Evolutionary conservation across 2,797 vertebrate genomes (phyloP), one percentile per base, ranked within the genome.

Genomic region (Semotilus atromaculatus): DNA sequence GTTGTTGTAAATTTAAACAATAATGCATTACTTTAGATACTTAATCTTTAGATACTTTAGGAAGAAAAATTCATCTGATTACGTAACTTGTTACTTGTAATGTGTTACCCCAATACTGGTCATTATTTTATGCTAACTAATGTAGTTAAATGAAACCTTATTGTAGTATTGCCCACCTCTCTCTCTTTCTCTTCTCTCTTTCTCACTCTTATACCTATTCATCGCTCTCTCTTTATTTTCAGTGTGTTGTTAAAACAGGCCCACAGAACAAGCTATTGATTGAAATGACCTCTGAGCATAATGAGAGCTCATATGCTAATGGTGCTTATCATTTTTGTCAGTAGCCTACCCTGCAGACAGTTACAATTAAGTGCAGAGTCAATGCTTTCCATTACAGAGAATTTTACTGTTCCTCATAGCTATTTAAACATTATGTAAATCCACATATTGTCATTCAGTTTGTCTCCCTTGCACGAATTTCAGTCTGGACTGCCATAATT

Each of bases 201-300:
- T 82, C 21, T 71, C 6, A 51, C 80, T 75, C 31, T 60, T 55
- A 9, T 40, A 29, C 68, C 16, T 62, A 67, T 71, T 84, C n/a
- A 81, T 62, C 36, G 1, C 66, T 58, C 66, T 36, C 48, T 62
- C 76, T 76, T 48, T 77, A 83, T 84, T 83, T 58, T 62, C 71
- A 9, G 62, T 66, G 70, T 82, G 62, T 76, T 76, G 64, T 71
- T 72, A 85, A 82, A 76, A 76, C 72, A 83, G 58, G 45, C 60
- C 60, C 62, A 74, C 34, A 60, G 79, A 83, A 83, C 60, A 77
- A 70, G 36, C 58, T 83, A 89, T 86, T 86, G 86, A 89, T 86
- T 86, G 74, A 21, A 80, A 58, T 83, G 85, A 88, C 86, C 88
- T 86, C 76, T 88, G 85, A 83, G 64, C 67, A 73, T 81, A 67